phyloP scores from a whole-genome alignment of 2,888 invertebrate genomes.

The Orthosia incerta region DNA sequence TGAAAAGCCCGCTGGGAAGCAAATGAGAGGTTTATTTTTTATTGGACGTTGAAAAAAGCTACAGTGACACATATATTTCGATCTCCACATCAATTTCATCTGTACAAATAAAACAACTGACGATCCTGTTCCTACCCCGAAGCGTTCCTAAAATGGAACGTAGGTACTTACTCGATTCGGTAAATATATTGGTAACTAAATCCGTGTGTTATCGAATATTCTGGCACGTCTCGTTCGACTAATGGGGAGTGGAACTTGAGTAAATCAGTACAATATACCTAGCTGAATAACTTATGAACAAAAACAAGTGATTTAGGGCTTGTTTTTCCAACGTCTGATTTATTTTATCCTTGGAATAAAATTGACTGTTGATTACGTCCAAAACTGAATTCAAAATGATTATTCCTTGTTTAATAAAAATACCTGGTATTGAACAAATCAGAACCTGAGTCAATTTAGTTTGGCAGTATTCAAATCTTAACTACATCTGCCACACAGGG shows the following conservation, averaged over 20 bases:
- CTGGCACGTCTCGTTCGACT: slow-evolving; percentile 9
- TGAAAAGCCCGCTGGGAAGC: not conserved
- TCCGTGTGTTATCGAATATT: slow-evolving; percentile 12
- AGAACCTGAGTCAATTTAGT: not conserved
- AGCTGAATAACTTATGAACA: not conserved
- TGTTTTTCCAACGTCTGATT: not conserved
- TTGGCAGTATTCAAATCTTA: not conserved
- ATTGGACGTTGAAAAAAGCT: not conserved
- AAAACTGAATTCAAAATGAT: no score
- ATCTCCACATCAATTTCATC: not conserved
- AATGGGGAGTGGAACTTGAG: slow-evolving; percentile 1
- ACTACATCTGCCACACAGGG: not conserved
- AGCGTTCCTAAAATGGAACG: not conserved
- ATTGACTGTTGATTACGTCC: no score
- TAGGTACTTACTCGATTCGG: not conserved
- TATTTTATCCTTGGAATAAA: not conserved
- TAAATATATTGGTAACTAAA: slow-evolving; percentile 21
- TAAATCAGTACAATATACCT: not conserved
- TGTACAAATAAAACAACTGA: slow-evolving; percentile 4
- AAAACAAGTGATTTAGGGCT: not conserved
- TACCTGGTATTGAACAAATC: no score
- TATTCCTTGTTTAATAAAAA: no score
- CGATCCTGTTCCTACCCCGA: slow-evolving; percentile 1
- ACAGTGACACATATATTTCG: not conserved
- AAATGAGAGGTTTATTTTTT: not conserved